Evolutionary conservation across 2,113 vertebrate genomes (phyloP).

Genomic region (Xiphophorus couchianus): DNA sequence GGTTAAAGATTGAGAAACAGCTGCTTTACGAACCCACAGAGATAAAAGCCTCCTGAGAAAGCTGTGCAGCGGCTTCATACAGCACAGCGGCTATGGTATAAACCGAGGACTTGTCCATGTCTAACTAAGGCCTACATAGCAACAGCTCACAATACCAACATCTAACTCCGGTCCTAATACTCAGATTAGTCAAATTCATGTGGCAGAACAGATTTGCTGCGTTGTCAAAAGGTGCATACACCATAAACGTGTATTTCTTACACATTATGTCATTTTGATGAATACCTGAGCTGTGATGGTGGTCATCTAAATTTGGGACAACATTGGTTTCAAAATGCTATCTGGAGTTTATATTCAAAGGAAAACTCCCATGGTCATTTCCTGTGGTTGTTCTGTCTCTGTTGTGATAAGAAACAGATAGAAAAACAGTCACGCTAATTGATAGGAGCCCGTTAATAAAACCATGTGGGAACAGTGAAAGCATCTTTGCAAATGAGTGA

Average conservation of each 20-base stretch:
- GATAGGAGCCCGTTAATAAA: background rate
- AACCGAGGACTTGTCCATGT: background rate
- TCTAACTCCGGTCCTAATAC: background rate
- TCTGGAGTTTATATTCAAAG: background rate
- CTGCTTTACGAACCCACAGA: background rate
- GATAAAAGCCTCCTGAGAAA: background rate
- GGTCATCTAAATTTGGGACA: background rate
- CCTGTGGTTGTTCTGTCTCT: background rate
- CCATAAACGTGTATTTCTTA: background rate
- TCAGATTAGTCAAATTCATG: background rate
- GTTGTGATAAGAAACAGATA: background rate
- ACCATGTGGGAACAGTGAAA: no score
- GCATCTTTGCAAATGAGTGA: no score
- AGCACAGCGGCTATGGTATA: background rate
- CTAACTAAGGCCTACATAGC: no score
- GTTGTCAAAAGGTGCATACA: background rate
- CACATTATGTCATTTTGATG: no score
- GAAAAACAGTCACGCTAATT: background rate
- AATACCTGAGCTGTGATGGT: no score
- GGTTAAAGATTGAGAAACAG: background rate
- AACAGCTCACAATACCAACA: no score
- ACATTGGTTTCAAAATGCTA: background rate
- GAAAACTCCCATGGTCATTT: background rate
- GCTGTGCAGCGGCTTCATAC: background rate
- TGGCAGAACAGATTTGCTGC: background rate